A percentile compares a stretch with the other conserved stretches of the same genome.
phyloP scores from a whole-genome alignment of 2,888 invertebrate genomes.

The Drosophila lacicola region DNA sequence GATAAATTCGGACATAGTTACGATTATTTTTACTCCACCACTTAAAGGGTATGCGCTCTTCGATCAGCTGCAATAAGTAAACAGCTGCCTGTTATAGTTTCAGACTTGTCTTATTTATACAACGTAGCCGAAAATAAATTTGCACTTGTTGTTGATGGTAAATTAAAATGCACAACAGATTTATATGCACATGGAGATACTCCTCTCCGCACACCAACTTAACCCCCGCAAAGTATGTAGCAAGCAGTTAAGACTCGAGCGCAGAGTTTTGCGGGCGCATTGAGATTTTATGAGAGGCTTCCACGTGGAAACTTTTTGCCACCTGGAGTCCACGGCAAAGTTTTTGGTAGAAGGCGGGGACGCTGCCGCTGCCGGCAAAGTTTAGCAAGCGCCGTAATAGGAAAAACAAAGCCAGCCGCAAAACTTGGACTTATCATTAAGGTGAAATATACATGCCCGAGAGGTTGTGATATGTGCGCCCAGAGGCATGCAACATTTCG shows the following conservation, averaged over 20 bases:
- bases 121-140: conserved; percentile 36
- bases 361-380: conserved; percentile 7
- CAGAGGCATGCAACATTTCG: conserved; percentile 51
- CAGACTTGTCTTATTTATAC: conserved; percentile 20
- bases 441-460: conserved; percentile 32
- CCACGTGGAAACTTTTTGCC: conserved; percentile 39
- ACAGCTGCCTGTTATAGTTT: neutral
- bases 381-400: conserved; percentile 10
- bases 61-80: neutral
- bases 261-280: conserved; percentile 24
- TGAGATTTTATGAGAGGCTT: conserved; percentile 32
- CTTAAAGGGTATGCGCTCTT: conserved; percentile 9
- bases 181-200: conserved; percentile 35
- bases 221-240: conserved; percentile 4
- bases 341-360: conserved; percentile 12
- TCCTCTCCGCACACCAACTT: neutral
- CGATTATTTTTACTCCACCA: too few relatives aligned
- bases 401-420: conserved; percentile 21
- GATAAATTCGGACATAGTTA: too few relatives aligned
- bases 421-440: conserved; percentile 47
- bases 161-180: conserved; percentile 57
- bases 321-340: conserved; percentile 38
- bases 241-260: conserved; percentile 11
- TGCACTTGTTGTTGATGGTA: conserved; percentile 45
- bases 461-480: conserved; percentile 40